Base-by-base conservation (phyloP, 2,888 invertebrate genomes). In the Noctuana brunneofusca region DNA sequence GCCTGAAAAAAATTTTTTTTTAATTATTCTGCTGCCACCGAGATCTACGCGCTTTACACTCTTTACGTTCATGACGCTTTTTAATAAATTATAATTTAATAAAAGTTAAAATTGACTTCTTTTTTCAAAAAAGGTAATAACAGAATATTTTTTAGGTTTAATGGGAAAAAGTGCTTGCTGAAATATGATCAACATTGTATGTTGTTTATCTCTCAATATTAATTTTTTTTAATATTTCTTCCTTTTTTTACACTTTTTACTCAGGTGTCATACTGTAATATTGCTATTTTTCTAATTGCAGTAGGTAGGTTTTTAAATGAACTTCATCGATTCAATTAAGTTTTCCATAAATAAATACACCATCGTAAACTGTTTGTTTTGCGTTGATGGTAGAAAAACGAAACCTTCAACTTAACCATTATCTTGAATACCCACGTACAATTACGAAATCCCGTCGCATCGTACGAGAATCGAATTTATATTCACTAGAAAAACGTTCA, bases 401-500 rank as follows among this genome's bases (percentile, higher is more conserved):
- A 70, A 72, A 72, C 69, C 69, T 64, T 58, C 55, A 66, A 41
- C 5, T 66, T 67, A 56, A 50, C 64, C 64, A 65, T 58, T 62
- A 65, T 67, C 55, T 68, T 66, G 66, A 73, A 72, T 73, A 67
- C 66, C 69, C 73, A 75, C 79, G 76, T 76, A 69, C 65, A 65
- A 74, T 84, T 81, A 79, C 78, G 79, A 80, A 83, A 84, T 69
- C 71, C 68, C 67, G 64, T 71, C 74, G 71, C 75, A 75, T 75
- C 46, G 58, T 72, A 80, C 79, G 74, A 69, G 69, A 71, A 73
- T 72, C 74, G 78, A 80, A 80, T 81, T 79, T 78, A 76, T 79
- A 81, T 83, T 79, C 72, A 76, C 75, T 72, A 73, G 73, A 75
- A 79, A 80, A 75, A 71, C 72, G 74, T 78, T 82, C 79, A 82